Base-by-base conservation (phyloP, 2,888 invertebrate species). In the Ichneumoninae sp. region DNA sequence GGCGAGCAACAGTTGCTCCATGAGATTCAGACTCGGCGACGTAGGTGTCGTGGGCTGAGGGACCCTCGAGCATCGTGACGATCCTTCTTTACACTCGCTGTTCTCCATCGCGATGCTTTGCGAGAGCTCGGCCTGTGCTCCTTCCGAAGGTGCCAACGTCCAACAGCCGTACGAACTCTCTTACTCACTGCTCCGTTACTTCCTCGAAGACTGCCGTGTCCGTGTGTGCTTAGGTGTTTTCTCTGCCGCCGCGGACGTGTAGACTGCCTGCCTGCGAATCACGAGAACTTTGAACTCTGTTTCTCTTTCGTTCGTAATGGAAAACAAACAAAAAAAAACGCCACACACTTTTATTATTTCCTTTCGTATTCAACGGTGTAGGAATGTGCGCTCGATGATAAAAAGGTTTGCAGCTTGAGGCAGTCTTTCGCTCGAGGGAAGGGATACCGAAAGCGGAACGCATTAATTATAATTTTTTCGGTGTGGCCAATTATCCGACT, bases 1-100 rank as follows among this genome's bases (percentile, higher is more conserved):
- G 5, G 97, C 97, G 65, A 97, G 96, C 78, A 97, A 94, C 79
- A 97, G 94, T 83, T 96, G 96, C 92, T 97, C 97, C 97, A 97
- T 97, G 36, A 97, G 94, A 72, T 91, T 91, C 60, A 90, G 81
- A 75, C 90, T 90, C 69, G 93, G 93, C 57, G 95, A 95, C 87
- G 95, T 94, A 76, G 95, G 95, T 86, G 94, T 94, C 87, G 95
- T 94, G 50, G 95, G 94, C 87, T 82, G 82, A 1, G 72, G 94
- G 94, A 95, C 69, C 52, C 83, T 87, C 66, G 85, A 72, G 54
- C 85, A 86, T 71, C 86, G 83, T 85, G 89, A 88, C 74, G 83
- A 88, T 69, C 82, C 87, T 79, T 89, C 85, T 71, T 82, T 75
- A 30, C 68, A 33, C 60, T 79, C 85, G 54, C 71, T 70, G 19